Percentiles rank a stretch among this genome's conserved stretches.
phyloP scores from a whole-genome alignment of 2,113 vertebrate genomes.

The Halichoeres trimaculatus region DNA sequence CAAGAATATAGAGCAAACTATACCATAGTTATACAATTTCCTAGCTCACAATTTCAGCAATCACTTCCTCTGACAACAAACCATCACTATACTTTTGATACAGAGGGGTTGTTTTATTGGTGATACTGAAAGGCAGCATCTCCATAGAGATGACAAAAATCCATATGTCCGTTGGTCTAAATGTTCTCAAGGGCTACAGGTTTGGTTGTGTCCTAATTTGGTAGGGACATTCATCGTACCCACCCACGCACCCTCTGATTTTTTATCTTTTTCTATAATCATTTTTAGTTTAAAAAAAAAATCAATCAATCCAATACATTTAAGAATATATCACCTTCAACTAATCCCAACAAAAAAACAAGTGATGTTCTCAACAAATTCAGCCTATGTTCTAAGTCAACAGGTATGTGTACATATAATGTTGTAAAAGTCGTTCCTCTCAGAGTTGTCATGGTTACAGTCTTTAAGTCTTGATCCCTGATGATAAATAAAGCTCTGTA shows the following conservation, averaged over 20 bases:
- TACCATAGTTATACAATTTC: neutral
- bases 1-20: neutral
- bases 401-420: neutral
- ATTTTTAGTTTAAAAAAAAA: no score
- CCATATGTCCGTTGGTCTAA: neutral
- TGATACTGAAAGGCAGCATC: no score
- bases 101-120: neutral
- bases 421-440: neutral
- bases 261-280: no score
- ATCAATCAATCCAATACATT: no score
- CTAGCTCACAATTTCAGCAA: neutral
- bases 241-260: no score
- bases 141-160: neutral
- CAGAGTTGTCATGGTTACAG: neutral
- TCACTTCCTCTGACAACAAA: conserved; percentile 18
- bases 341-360: no score
- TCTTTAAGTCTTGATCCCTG: neutral
- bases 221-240: no score
- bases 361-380: no score
- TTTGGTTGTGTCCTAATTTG: neutral
- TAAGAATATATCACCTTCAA: neutral
- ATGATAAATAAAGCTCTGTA: neutral
- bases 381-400: neutral
- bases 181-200: neutral
- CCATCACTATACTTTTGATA: neutral